Conservation (phyloP, 2,888 invertebrate genomes). For the Cephus rjabovi region DNA sequence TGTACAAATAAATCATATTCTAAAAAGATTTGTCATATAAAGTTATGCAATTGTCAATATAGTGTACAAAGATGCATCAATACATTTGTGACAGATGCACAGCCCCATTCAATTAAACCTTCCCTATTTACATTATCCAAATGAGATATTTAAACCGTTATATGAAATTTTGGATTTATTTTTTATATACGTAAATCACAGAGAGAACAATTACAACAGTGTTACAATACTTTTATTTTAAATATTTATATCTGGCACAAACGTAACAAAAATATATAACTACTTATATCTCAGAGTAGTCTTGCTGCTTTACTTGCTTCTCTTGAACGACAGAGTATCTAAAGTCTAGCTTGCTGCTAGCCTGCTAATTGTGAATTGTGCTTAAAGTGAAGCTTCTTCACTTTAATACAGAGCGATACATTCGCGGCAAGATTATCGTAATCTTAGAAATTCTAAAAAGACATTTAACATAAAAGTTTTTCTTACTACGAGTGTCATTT, state of each 20-base stretch:
- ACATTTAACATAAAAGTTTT: not conserved
- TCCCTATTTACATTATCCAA: not conserved
- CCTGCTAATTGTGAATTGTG: not conserved
- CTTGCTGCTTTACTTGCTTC: not conserved
- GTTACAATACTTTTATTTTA: slow-evolving; percentile 5
- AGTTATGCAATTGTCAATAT: not conserved
- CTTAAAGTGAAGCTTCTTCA: not conserved
- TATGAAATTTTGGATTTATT: not conserved
- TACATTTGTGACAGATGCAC: not conserved
- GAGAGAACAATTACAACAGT: slow-evolving; percentile 33
- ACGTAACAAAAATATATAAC: slow-evolving; percentile 31
- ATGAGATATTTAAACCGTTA: not conserved
- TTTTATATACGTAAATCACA: slow-evolving; percentile 28
- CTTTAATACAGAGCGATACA: not conserved
- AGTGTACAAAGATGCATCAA: not conserved
- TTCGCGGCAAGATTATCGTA: not conserved
- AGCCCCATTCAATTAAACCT: not conserved
- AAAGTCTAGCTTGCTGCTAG: not conserved
- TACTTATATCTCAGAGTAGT: slow-evolving; percentile 9
- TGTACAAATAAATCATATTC: not conserved
- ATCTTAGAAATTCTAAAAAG: not conserved
- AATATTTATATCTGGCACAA: slow-evolving; percentile 27
- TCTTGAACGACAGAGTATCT: not conserved
- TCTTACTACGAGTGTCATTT: not conserved
- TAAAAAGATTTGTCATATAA: not conserved